Percentiles rank a stretch among this genome's conserved stretches.
phyloP scores from a whole-genome alignment of 2,113 vertebrate genomes.

The Podocnemis expansa region DNA sequence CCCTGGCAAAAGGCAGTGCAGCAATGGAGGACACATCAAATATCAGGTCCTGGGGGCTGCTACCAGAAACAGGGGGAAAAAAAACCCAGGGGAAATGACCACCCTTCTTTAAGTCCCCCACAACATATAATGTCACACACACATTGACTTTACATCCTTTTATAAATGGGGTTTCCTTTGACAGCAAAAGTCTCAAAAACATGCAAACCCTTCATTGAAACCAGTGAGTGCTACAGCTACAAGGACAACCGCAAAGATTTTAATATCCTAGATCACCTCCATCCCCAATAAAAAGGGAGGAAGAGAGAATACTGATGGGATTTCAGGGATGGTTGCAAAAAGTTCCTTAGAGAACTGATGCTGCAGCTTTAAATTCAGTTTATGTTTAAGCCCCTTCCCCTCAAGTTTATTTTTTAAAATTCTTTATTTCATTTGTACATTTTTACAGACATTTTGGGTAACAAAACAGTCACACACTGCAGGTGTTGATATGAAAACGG shows the following conservation, averaged over 20 bases:
- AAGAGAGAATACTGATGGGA: neutral
- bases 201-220: conserved; percentile 37
- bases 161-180: conserved; percentile 28
- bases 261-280: neutral
- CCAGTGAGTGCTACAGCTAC: conserved; percentile 13
- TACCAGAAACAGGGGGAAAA: conserved; percentile 14
- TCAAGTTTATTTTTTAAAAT: conserved; percentile 55
- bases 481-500: conserved; percentile 38
- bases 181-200: conserved; percentile 40
- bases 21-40: neutral
- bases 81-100: neutral
- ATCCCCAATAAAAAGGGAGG: neutral
- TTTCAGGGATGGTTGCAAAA: conserved; percentile 17
- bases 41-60: neutral
- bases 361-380: conserved; percentile 7
- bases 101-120: neutral
- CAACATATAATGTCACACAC: neutral
- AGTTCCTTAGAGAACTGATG: conserved; percentile 48
- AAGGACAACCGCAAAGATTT: conserved; percentile 13
- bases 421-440: conserved; percentile 70
- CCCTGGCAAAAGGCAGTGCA: neutral
- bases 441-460: conserved; percentile 77
- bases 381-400: conserved; percentile 20
- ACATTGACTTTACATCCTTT: conserved; percentile 31
- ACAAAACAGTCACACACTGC: conserved; percentile 72